Percentiles rank a stretch among this genome's conserved stretches.
phyloP scores from a whole-genome alignment of 2,888 invertebrate genomes.

The Neoscelio sp. region DNA sequence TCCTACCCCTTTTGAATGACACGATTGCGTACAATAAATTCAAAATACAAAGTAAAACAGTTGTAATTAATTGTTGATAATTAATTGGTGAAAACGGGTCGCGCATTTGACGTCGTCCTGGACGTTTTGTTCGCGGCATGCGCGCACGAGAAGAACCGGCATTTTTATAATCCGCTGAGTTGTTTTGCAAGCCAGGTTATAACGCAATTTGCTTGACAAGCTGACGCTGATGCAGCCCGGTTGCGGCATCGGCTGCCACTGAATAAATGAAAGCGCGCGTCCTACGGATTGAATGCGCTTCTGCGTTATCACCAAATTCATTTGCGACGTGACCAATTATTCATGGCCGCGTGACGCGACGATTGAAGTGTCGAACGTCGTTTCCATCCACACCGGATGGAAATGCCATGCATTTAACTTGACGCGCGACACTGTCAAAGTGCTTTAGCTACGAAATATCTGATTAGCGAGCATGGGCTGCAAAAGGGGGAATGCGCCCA shows the following conservation, averaged over 20 bases:
- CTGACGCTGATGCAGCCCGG: slow-evolving; percentile 50
- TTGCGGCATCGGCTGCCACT: slow-evolving; percentile 74
- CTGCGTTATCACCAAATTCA: slow-evolving; percentile 80
- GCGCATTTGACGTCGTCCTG: background rate
- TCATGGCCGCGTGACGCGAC: slow-evolving; percentile 76
- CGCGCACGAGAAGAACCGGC: slow-evolving; percentile 1
- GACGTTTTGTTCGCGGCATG: slow-evolving; percentile 1
- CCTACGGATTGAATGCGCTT: slow-evolving; percentile 68
- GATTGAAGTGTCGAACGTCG: slow-evolving; percentile 73
- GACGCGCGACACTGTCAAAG: slow-evolving; percentile 69
- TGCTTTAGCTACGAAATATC: slow-evolving; percentile 70
- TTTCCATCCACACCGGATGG: slow-evolving; percentile 63
- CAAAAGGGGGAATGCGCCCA: slow-evolving; percentile 58
- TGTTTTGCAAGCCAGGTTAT: slow-evolving; percentile 71
- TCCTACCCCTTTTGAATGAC: too few species aligned
- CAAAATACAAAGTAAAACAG: background rate
- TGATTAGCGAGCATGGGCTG: slow-evolving; percentile 61
- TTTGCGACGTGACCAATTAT: slow-evolving; percentile 80
- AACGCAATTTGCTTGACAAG: slow-evolving; percentile 76
- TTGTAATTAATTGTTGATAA: slow-evolving; percentile 47
- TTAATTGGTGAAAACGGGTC: slow-evolving; percentile 28
- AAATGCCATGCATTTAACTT: slow-evolving; percentile 68
- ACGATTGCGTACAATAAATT: too few species aligned
- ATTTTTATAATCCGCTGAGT: slow-evolving; percentile 43
- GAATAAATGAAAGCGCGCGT: slow-evolving; percentile 77